A percentile compares a stretch with the other conserved stretches of the same genome.
Evolutionary conservation across 2,888 invertebrate genomes (phyloP).

Genomic region (Orthonevra nobilis): DNA sequence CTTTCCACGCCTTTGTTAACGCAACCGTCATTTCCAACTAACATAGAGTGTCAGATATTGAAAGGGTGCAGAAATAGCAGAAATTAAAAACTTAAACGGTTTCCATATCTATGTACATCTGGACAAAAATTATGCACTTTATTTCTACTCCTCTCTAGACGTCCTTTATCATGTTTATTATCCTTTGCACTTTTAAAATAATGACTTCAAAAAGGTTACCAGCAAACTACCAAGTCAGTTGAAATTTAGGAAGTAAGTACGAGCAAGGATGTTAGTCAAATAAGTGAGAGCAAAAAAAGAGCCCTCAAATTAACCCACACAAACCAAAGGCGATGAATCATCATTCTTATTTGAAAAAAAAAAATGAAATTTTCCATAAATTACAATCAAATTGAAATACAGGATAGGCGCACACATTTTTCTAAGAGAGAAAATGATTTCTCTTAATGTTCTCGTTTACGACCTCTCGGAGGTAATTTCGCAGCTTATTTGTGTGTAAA

Average conservation of each 20-base stretch:
- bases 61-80: slow-evolving; percentile 53
- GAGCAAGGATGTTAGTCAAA: neutral
- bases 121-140: too few relatives aligned
- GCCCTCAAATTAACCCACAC: slow-evolving; percentile 23
- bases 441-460: slow-evolving; percentile 50
- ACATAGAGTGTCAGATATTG: slow-evolving; percentile 33
- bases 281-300: neutral
- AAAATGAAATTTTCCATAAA: slow-evolving; percentile 55
- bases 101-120: neutral
- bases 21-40: slow-evolving; percentile 32
- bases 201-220: neutral
- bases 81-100: slow-evolving; percentile 23
- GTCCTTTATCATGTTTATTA: neutral
- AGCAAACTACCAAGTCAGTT: slow-evolving; percentile 23
- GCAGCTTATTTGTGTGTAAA: slow-evolving; percentile 57
- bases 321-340: neutral
- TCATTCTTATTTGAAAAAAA: slow-evolving; percentile 10
- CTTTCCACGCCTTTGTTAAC: slow-evolving; percentile 19
- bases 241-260: slow-evolving; percentile 38
- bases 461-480: slow-evolving; percentile 59
- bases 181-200: slow-evolving; percentile 5
- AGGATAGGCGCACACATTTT: slow-evolving; percentile 27
- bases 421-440: slow-evolving; percentile 44
- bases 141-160: neutral
- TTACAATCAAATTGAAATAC: slow-evolving; percentile 67